Evolutionary conservation across 1,140 invertebrate genomes (phyloP), one percentile per base, ranked within the genome.

Genomic region (Aricia agestis): DNA sequence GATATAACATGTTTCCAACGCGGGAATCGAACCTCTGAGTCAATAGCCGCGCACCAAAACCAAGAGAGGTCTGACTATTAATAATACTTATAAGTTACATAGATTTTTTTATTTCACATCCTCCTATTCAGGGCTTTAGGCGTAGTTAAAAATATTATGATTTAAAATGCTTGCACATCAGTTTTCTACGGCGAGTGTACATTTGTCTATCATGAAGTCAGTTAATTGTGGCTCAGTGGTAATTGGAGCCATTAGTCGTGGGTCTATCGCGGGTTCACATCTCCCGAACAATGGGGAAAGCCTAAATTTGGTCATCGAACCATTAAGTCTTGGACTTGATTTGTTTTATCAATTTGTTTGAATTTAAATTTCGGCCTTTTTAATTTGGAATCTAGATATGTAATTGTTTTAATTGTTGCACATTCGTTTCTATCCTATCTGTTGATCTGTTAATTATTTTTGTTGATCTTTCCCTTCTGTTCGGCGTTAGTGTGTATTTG

Each of bases 241-340:
- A 88, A 90, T 90, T 90, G 86, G 82, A 79, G 78, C 78, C 84
- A 90, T 90, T 90, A 87, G 86, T 90, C 84, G 82, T 68, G 74
- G 67, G 68, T 76, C 70, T 88, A 87, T 90, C 86, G 71, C 45
- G 66, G 32, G 52, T 69, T 67, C 71, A 70, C 68, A 85, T 82
- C 81, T 68, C 71, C 72, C 72, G 72, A 83, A 89, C 84, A 90
- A 89, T 87, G 78, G 84, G 76, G 78, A 85, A 81, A 81, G 78
- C 69, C 72, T 70, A 73, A 66, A 78, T 78, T 79, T 79, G 78
- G 74, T 80, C 82, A 82, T 79, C 74, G 81, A 83, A 84, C 74
- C 76, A 79, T 83, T 82, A 78, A 76, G 70, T 71, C 73, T 25
- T 31, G n/a, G 59, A 74, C 76, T 74, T 80, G 79, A 85, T 82